Percentiles rank a stretch among this genome's conserved stretches.
Conservation (phyloP, 2,113 vertebrate genomes). For the Colinus virginianus region DNA sequence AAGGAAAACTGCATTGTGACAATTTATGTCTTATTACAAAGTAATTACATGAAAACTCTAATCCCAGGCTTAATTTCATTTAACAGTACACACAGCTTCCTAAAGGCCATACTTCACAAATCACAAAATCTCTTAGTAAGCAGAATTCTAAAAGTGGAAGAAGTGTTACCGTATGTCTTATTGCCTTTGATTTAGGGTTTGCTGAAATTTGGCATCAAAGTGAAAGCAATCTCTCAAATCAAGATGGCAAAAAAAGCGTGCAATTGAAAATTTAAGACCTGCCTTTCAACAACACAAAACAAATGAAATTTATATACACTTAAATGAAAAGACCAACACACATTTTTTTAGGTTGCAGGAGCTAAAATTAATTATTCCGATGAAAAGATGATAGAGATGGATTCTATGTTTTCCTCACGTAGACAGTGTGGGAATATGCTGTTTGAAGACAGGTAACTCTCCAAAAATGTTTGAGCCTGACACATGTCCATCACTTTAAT, state of each 20-base stretch:
- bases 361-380: not conserved
- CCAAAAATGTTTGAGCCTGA: not conserved
- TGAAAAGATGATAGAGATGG: not conserved
- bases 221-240: not conserved
- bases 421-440: not conserved
- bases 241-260: not conserved
- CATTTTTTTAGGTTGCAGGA: not conserved
- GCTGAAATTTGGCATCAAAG: not conserved
- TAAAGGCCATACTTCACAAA: not conserved
- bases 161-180: not conserved
- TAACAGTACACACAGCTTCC: not conserved
- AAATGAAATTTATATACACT: not conserved
- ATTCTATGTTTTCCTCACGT: not conserved
- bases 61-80: not conserved
- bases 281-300: not conserved
- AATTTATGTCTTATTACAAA: not conserved
- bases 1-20: not conserved
- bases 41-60: conserved; percentile 1
- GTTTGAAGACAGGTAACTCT: not conserved
- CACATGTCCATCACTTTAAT: not conserved
- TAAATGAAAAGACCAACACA: not conserved
- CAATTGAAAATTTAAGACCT: not conserved
- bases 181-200: not conserved
- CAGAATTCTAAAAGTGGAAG: not conserved
- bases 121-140: not conserved